Evolutionary conservation across 2,888 invertebrate species (phyloP).

Genomic region (Watsonalla binaria): DNA sequence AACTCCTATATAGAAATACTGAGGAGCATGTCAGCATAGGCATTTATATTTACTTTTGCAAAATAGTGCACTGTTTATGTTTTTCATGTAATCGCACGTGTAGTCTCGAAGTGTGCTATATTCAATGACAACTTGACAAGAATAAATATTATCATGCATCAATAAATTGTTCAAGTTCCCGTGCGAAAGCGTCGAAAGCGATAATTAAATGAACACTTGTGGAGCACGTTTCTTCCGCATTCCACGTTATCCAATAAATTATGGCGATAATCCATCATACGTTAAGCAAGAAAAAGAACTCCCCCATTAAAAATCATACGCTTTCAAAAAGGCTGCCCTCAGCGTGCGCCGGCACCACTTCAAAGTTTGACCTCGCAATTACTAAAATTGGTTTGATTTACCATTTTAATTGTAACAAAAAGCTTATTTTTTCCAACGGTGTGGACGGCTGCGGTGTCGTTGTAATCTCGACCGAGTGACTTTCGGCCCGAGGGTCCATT

Average conservation of each 20-base stretch:
- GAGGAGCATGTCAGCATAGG: too few species aligned
- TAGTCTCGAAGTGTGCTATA: not conserved
- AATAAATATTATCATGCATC: not conserved
- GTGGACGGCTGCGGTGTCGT: conserved; percentile 52
- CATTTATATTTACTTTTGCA: too few species aligned
- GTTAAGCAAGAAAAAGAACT: conserved; percentile 23
- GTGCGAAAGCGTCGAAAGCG: conserved; percentile 17
- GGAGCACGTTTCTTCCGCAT: conserved; percentile 11
- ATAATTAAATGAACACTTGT: conserved; percentile 31
- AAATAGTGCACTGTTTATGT: too few species aligned
- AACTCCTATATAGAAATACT: too few species aligned
- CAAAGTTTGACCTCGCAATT: conserved; percentile 76
- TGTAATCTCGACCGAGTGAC: conserved; percentile 76
- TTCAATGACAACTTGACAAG: not conserved
- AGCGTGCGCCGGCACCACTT: conserved; percentile 53
- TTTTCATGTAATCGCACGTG: too few species aligned
- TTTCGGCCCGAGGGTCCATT: conserved; percentile 71
- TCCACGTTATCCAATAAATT: conserved; percentile 9
- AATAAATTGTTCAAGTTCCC: conserved; percentile 3
- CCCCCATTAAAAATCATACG: conserved; percentile 60
- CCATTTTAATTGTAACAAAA: conserved; percentile 79
- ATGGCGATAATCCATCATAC: conserved; percentile 20
- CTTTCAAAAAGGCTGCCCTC: conserved; percentile 53
- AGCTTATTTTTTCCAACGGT: conserved; percentile 72
- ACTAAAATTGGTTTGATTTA: conserved; percentile 79